Evolutionary conservation across 2,113 vertebrate genomes (phyloP).

Genomic region (Lampris incognitus): DNA sequence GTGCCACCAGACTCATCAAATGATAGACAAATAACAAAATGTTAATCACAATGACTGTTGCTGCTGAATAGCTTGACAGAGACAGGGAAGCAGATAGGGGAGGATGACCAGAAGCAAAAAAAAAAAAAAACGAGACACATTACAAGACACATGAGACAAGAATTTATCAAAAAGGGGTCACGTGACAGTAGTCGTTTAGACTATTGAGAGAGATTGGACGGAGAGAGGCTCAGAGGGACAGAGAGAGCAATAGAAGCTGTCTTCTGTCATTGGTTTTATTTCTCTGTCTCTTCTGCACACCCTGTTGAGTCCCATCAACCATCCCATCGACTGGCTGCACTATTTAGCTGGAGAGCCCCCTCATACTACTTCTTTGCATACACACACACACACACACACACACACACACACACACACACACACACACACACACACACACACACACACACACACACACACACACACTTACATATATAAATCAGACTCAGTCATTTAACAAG

Average conservation of each 20-base stretch:
- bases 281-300: background rate
- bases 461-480: constrained; percentile 13
- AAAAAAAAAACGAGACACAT: too few relatives aligned
- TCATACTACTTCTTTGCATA: background rate
- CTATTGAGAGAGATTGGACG: background rate
- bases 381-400: background rate
- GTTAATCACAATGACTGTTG: background rate
- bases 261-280: background rate
- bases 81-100: background rate
- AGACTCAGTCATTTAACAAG: constrained; percentile 13
- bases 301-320: background rate
- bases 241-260: background rate
- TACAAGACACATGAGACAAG: too few relatives aligned
- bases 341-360: background rate
- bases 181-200: background rate
- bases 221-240: background rate
- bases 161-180: background rate
- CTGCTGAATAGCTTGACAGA: background rate
- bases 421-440: background rate
- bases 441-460: constrained; percentile 2
- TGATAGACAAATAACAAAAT: background rate
- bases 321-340: background rate
- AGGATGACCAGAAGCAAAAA: background rate
- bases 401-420: background rate
- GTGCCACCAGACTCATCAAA: background rate